These are phyloP conservation scores for Drosophila borealis DNA, from an alignment of 2,888 invertebrate genomes.

Conservation along the genomic window DNA sequence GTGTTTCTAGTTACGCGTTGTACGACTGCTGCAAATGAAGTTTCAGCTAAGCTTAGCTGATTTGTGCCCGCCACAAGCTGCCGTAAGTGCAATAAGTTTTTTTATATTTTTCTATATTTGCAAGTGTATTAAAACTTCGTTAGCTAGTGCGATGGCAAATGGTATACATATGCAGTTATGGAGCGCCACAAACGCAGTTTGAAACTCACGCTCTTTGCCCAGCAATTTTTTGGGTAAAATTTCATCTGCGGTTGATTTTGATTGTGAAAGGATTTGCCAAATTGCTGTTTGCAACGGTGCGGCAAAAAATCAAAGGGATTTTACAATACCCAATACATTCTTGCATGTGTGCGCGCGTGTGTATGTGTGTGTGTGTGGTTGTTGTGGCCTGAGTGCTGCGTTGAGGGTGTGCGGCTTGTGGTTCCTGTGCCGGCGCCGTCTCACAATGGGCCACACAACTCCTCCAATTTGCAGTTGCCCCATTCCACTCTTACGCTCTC, in stretches of 20 bases:
- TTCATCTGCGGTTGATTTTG: conserved; percentile 84
- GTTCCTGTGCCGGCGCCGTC: conserved; percentile 51
- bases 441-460: conserved; percentile 68
- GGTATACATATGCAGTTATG: conserved; percentile 36
- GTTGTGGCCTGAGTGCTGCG: conserved; percentile 48
- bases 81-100: conserved; percentile 3
- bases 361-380: conserved; percentile 26
- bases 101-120: background rate
- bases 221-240: conserved; percentile 71
- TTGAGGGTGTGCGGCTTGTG: conserved; percentile 68
- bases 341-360: conserved; percentile 12
- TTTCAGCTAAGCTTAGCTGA: too few species aligned
- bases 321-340: conserved; percentile 77
- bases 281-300: conserved; percentile 82
- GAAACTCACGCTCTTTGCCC: conserved; percentile 52
- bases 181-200: conserved; percentile 18
- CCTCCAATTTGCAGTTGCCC: conserved; percentile 43
- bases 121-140: conserved; percentile 30
- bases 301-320: conserved; percentile 81
- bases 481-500: background rate
- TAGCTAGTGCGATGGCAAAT: conserved; percentile 6
- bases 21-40: too few species aligned
- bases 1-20: too few species aligned
- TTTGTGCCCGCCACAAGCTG: background rate
- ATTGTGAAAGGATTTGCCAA: conserved; percentile 84